Conservation (phyloP, 2,888 invertebrate genomes). For the Zhuqinia jingwanae region DNA sequence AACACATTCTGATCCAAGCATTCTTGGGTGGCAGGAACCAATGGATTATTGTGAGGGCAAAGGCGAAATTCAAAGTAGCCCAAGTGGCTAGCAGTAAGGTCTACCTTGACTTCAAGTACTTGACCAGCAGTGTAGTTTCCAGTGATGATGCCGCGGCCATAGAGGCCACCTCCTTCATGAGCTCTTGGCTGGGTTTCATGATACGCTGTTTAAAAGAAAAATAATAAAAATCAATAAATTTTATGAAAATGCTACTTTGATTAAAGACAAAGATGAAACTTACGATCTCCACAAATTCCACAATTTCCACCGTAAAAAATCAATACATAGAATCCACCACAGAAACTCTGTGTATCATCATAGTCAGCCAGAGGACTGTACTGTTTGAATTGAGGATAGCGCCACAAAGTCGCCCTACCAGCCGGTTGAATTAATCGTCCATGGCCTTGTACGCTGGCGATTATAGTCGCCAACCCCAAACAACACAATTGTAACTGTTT, state of each 20-base stretch:
- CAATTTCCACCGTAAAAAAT: constrained; percentile 81
- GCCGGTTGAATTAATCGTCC: constrained; percentile 75
- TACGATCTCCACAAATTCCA: constrained; percentile 81
- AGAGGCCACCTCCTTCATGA: constrained; percentile 80
- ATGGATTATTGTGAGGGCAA: constrained; percentile 80
- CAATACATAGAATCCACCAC: constrained; percentile 72
- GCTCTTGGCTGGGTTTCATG: too few relatives aligned
- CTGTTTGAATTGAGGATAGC: constrained; percentile 58
- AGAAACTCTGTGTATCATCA: constrained; percentile 73
- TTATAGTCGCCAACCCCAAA: not conserved
- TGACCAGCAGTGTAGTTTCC: constrained; percentile 79
- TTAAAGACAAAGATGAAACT: constrained; percentile 31
- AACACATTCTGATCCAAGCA: constrained; percentile 80
- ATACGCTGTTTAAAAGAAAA: too few relatives aligned
- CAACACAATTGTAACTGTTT: not conserved
- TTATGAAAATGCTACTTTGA: too few relatives aligned
- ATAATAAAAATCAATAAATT: too few relatives aligned
- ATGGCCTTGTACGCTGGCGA: constrained; percentile 61
- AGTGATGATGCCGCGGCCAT: constrained; percentile 79
- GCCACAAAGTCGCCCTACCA: constrained; percentile 72
- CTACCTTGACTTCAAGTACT: constrained; percentile 64
- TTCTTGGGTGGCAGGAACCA: constrained; percentile 79
- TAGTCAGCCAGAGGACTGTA: constrained; percentile 69
- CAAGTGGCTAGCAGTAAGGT: constrained; percentile 75
- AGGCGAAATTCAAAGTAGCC: constrained; percentile 80